Base-by-base conservation (phyloP, 2,113 vertebrate genomes). In the Triplophysa siluroides region DNA sequence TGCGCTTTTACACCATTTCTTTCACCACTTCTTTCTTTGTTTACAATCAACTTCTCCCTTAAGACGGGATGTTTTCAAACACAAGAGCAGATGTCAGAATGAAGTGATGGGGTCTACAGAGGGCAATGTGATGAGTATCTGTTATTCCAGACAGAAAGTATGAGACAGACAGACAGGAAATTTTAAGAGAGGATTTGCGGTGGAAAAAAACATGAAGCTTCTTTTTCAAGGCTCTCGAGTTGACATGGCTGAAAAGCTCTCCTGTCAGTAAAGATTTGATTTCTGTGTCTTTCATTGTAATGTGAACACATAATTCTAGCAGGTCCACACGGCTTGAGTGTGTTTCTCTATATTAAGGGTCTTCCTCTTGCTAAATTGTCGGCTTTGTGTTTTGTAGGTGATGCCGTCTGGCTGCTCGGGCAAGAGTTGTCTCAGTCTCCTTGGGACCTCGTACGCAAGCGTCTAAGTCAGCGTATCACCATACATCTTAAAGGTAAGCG, bases 361-460 rank as follows among this genome's bases (percentile, higher is more conserved):
- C 26, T 56, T 75, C 5, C 9, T 47, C 14, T 24, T 29, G 38
- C 61, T 75, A n/a, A 58, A 58, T n/a, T n/a, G 18, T n/a, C 58
- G 2, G 29, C 29, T 63, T 14, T 79, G 24, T 77, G 58, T 83
- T 45, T 63, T 88, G 38, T 88, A 99, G 97, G 97, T 87, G 94
- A 92, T 45, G 50, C 91, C 9, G 90, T 92, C 0, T 98, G 96
- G 96, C 88, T 92, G 80, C 85, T 88, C 5, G 93, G 93, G 89
- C 95, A 97, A 89, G 93, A 92, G 77, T 93, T 93, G 81, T 63
- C 92, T 5, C 86, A 92, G 10, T 89, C 92, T 66, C 97, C 95
- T 0, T 98, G 97, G 97, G 96, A 98, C 68, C 94, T 98, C n/a
- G 84, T 98, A 89, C 93, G 90, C 76, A 97, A 89, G 84, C 95